phyloP scores from a whole-genome alignment of 2,888 invertebrate genomes.

The Tuberolachnus salignus region DNA sequence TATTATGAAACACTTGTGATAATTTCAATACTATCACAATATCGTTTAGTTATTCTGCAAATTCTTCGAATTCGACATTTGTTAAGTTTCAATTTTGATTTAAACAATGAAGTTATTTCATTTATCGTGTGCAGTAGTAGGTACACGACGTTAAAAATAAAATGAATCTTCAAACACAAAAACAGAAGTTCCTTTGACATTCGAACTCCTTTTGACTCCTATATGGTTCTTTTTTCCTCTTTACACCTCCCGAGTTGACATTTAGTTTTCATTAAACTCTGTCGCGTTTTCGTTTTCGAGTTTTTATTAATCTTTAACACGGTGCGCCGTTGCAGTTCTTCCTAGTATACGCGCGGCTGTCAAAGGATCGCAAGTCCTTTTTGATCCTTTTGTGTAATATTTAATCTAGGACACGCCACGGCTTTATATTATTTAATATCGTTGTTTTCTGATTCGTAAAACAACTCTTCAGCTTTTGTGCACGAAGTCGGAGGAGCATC shows the following conservation, averaged over 20 bases:
- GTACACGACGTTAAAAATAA: constrained; percentile 40
- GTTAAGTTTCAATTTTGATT: constrained; percentile 45
- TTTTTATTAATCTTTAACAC: constrained; percentile 57
- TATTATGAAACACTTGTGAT: constrained; percentile 2
- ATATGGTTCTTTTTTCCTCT: constrained; percentile 47
- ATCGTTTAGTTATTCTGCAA: constrained; percentile 12
- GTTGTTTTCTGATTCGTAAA: constrained; percentile 56
- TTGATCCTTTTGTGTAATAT: constrained; percentile 57
- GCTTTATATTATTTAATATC: constrained; percentile 57
- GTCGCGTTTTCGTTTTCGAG: constrained; percentile 53
- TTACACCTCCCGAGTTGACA: constrained; percentile 55
- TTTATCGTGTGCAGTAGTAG: constrained; percentile 23
- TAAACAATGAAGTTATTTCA: constrained; percentile 47
- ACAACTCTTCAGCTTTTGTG: constrained; percentile 56
- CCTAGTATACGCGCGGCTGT: constrained; percentile 45
- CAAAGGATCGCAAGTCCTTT: constrained; percentile 53
- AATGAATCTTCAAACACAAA: constrained; percentile 55
- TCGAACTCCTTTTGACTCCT: constrained; percentile 51
- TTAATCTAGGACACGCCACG: constrained; percentile 55
- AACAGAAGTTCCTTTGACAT: constrained; percentile 54
- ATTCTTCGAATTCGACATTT: constrained; percentile 34
- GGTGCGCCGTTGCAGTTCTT: constrained; percentile 37
- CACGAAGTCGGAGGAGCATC: constrained; percentile 47
- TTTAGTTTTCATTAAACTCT: constrained; percentile 56
- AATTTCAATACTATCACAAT: constrained; percentile 7